Conservation (phyloP, 2,113 vertebrate species). For the Cephalopterus ornatus region DNA sequence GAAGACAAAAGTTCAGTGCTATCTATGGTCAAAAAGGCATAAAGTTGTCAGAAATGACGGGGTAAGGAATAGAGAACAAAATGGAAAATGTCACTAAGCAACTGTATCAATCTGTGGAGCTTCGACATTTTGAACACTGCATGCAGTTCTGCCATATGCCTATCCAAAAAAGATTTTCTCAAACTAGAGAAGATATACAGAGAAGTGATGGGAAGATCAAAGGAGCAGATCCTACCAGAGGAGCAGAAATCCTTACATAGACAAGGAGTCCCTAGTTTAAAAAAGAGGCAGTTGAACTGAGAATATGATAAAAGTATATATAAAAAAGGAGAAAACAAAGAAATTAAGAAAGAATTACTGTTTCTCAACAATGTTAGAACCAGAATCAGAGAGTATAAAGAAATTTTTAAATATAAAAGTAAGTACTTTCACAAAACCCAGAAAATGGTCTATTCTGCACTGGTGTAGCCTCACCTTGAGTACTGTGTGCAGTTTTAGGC, state of each 20-base stretch:
- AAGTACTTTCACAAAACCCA: not conserved
- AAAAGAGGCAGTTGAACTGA: not conserved
- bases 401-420: not conserved
- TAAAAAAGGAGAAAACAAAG: not conserved
- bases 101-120: not conserved
- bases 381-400: not conserved
- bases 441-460: not conserved
- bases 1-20: not conserved
- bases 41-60: not conserved
- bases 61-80: not conserved
- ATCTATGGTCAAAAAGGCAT: not conserved
- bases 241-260: not conserved
- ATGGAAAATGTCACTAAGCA: not conserved
- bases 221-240: not conserved
- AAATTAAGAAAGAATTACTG: not conserved
- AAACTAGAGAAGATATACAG: not conserved
- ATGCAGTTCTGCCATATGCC: not conserved
- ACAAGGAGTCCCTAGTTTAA: not conserved
- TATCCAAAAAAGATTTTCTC: not conserved
- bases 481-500: not conserved
- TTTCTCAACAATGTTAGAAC: not conserved
- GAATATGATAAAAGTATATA: not conserved
- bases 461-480: not conserved
- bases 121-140: not conserved
- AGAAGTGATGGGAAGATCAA: not conserved